Evolutionary conservation across 2,113 vertebrate genomes (phyloP).

Genomic region (Cyprinus carpio): DNA sequence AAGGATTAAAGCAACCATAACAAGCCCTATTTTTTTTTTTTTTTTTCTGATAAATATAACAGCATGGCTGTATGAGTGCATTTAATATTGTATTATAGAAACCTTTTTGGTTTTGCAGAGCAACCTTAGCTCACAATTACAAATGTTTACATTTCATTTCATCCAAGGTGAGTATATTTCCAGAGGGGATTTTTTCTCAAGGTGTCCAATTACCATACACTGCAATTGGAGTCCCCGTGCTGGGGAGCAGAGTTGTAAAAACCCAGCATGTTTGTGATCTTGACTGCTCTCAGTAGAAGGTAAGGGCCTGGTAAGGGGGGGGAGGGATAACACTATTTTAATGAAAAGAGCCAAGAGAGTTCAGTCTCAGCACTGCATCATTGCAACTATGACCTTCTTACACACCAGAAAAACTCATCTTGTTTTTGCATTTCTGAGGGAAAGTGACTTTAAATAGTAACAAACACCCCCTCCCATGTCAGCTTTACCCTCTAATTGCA

Average conservation of each 20-base stretch:
- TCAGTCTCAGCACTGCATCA: slow-evolving; percentile 60
- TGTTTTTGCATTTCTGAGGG: not conserved
- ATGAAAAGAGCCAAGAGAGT: slow-evolving; percentile 64
- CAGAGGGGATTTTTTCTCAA: slow-evolving; percentile 66
- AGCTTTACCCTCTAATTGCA: slow-evolving; percentile 44
- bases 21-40: too few species aligned
- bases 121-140: slow-evolving; percentile 16
- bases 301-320: slow-evolving; percentile 25
- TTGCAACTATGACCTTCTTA: slow-evolving; percentile 47
- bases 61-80: not conserved
- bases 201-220: slow-evolving; percentile 76
- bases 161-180: slow-evolving; percentile 58
- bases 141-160: slow-evolving; percentile 61
- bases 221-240: slow-evolving; percentile 62
- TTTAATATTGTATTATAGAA: not conserved
- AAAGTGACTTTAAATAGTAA: slow-evolving; percentile 18
- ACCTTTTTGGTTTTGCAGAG: slow-evolving; percentile 6
- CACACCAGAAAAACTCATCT: slow-evolving; percentile 16
- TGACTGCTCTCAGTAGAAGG: slow-evolving; percentile 61
- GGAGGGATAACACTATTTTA: slow-evolving; percentile 64
- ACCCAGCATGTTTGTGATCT: slow-evolving; percentile 74
- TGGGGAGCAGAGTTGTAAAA: slow-evolving; percentile 52
- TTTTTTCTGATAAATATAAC: not conserved
- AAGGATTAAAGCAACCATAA: not conserved
- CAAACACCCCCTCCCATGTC: not conserved